Evolutionary conservation across 2,888 invertebrate species (phyloP), one percentile per base, ranked within the genome.

Genomic region (Caenorhabditis drosophilae): DNA sequence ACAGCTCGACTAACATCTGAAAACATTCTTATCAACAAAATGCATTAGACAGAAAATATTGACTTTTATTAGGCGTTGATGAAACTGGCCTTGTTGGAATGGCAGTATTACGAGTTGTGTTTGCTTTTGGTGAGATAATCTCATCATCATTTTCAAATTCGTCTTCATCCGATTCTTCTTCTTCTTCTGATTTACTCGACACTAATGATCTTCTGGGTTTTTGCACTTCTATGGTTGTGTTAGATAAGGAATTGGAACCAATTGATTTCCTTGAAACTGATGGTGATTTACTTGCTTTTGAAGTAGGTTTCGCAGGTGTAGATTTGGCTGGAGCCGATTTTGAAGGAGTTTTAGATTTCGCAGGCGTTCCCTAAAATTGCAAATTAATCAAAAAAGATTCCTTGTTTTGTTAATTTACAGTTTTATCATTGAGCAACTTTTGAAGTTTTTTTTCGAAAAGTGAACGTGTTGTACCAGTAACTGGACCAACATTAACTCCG

Each of bases 401-500:
- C n/a, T n/a, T n/a, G n/a, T n/a, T n/a, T n/a, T n/a, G n/a, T 56
- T 44, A 45, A 36, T 16, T 46, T 16, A 3, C 2, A 20, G 18
- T 4, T n/a, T 31, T 31, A 2, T 23, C 4, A 18, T 25, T 7
- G 23, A 58, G 23, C 40, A 69, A 25, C n/a, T 67, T 63, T n/a
- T 53, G 57, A 11, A 78, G 60, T 48, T 77, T 77, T 50, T 76
- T 77, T 54, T 76, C 76, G 51, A 70, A 73, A 15, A 77, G 35
- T n/a, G 67, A 64, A 22, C 78, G 64, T 20, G 76, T 78, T 0
- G 76, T 78, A 12, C 74, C 77, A 9, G 71, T 76, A 1, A 77
- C 67, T 20, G 77, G 76, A 4, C 75, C 75, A 9, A 67, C 50
- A 26, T 70, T 70, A 31, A 60, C 67, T 1, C 73, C 74, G 26